These are phyloP conservation scores for Microcaecilia unicolor DNA, from an alignment of 2,797 vertebrate species.

Conservation along the genomic window DNA sequence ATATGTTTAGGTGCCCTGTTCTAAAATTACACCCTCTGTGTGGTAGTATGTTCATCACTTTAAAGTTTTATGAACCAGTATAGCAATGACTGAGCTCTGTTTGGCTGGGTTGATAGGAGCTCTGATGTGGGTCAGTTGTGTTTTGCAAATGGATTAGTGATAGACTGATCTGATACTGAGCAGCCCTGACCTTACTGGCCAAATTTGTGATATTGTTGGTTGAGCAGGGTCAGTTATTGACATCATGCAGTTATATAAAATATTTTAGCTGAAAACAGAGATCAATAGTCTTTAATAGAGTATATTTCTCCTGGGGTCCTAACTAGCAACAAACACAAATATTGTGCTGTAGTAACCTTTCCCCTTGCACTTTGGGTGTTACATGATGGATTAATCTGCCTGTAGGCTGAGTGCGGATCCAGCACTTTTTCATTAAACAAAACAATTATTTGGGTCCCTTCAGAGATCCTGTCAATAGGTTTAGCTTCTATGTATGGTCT, in stretches of 20 bases:
- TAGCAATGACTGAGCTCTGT: no score
- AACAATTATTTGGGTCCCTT: no score
- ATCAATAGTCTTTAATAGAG: background rate
- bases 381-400: conserved; percentile 5
- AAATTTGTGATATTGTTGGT: no score
- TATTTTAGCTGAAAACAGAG: background rate
- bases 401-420: background rate
- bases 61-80: no score
- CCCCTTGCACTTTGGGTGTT: background rate
- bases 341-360: conserved; percentile 5
- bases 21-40: no score
- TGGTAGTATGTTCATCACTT: no score
- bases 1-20: no score
- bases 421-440: background rate
- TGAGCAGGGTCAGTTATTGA: conserved; percentile 3
- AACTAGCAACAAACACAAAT: background rate
- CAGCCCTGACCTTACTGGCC: no score
- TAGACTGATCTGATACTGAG: no score
- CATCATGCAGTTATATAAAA: background rate
- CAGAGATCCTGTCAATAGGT: background rate
- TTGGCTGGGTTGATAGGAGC: no score
- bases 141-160: no score
- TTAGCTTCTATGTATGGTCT: background rate
- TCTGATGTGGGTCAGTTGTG: no score
- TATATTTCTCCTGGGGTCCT: background rate